A percentile compares a stretch with the other conserved stretches of the same genome.
Conservation (phyloP, 2,113 vertebrate species). For the Boleophthalmus pectinirostris region DNA sequence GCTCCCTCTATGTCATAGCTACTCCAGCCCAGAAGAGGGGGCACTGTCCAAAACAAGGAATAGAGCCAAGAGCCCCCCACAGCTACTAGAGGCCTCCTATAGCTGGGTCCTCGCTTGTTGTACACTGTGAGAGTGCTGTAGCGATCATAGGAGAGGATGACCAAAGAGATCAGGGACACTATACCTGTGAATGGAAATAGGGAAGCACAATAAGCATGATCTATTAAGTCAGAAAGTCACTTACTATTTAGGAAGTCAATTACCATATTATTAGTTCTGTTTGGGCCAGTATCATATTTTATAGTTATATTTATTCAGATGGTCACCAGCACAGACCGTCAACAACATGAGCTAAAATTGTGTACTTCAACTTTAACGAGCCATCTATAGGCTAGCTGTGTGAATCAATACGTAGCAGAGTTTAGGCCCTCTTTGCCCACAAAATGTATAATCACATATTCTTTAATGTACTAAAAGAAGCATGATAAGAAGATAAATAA, state of each 20-base stretch:
- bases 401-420: no score
- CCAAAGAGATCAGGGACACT: constrained; percentile 86
- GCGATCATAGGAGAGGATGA: constrained; percentile 86
- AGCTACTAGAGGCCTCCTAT: constrained; percentile 80
- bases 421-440: no score
- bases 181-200: constrained; percentile 76
- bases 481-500: not conserved
- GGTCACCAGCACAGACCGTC: no score
- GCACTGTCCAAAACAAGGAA: constrained; percentile 86
- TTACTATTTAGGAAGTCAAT: no score
- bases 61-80: constrained; percentile 84
- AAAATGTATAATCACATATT: no score
- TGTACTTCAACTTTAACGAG: not conserved
- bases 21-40: constrained; percentile 88
- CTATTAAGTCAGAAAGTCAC: no score
- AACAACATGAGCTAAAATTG: not conserved
- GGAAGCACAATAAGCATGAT: not conserved
- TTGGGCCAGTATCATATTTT: not conserved
- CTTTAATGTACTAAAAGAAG: not conserved
- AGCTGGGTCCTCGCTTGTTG: constrained; percentile 76
- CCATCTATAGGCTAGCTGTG: not conserved
- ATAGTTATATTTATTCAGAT: not conserved
- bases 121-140: constrained; percentile 86
- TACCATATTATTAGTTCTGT: not conserved
- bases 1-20: constrained; percentile 85